A percentile compares a stretch with the other conserved stretches of the same genome.
phyloP scores from a whole-genome alignment of 2,888 invertebrate species.

The Invenusta paracnida region DNA sequence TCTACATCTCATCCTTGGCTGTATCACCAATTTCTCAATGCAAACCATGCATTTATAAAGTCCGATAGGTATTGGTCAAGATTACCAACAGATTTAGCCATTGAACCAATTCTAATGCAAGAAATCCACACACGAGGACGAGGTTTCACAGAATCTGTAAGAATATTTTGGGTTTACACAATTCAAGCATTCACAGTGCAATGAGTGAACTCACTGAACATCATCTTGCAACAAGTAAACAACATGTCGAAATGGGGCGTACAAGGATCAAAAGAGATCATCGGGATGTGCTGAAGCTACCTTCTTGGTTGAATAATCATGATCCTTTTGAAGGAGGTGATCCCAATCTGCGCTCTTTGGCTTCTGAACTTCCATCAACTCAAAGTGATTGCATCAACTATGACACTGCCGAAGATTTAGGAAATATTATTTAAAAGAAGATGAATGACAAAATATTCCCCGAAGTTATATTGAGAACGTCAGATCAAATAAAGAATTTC shows the following conservation, averaged over 20 bases:
- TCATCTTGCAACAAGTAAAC: slow-evolving; percentile 15
- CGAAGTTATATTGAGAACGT: not conserved
- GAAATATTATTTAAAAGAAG: slow-evolving; percentile 25
- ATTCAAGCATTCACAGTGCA: slow-evolving; percentile 26
- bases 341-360: slow-evolving; percentile 12
- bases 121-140: slow-evolving; percentile 48
- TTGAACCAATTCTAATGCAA: slow-evolving; percentile 49
- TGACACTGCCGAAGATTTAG: not conserved
- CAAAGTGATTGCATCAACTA: slow-evolving; percentile 3
- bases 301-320: slow-evolving; percentile 19
- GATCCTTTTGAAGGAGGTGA: not conserved
- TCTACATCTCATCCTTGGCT: slow-evolving; percentile 45
- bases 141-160: slow-evolving; percentile 44
- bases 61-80: slow-evolving; percentile 49
- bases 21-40: slow-evolving; percentile 42
- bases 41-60: slow-evolving; percentile 46
- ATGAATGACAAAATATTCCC: slow-evolving; percentile 14
- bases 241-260: not conserved
- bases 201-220: slow-evolving; percentile 24
- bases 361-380: not conserved
- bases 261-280: not conserved
- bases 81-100: slow-evolving; percentile 48
- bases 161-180: slow-evolving; percentile 11
- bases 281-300: not conserved
- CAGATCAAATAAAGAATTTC: slow-evolving; percentile 28